Base-by-base conservation (phyloP, 1,140 invertebrate species). In the Cydia fagiglandana region DNA sequence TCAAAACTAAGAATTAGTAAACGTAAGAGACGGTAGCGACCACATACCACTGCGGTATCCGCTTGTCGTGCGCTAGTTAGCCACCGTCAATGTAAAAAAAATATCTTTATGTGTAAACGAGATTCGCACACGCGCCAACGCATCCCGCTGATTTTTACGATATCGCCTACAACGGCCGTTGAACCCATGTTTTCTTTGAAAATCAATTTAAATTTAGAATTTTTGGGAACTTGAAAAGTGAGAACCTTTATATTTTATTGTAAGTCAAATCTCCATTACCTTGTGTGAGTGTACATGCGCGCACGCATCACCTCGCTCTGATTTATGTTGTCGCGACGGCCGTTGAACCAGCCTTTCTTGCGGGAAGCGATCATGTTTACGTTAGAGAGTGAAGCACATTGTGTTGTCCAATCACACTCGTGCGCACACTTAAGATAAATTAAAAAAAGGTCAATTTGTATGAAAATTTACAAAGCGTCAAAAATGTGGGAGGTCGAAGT, bases 331-430 rank as follows among this genome's bases (percentile, higher is more conserved):
- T 41, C 66, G 66, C 66, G 64, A 34, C 38, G 66, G 66, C 15
- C 66, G 24, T 38, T 70, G 66, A 70, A 70, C 66, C 24, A 17
- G n/a, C 15, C n/a, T 70, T 70, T 70, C 66, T 70, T 70, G 34
- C 66, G 66, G 66, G 66, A 70, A 70, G 34, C 38, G 30, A 68
- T 41, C 34, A 61, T 61, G 56, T 61, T 61, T 20, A 61, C 56
- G 17, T 61, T 20, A 61, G 20, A 61, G 56, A 61, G 56, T 61
- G 56, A 61, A 17, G 12, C 47, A 56, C 53, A 56, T 61, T 61
- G 17, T 61, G 56, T 24, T 20, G 20, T 24, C 9, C 24, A 61
- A 61, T 61, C 17, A 61, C 9, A 61, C 50, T 4, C n/a, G 6
- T n/a, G n/a, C 15, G 50, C 12, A 15, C 13, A 50, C 12, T 53